Evolutionary conservation across 2,888 invertebrate genomes (phyloP), one percentile per base, ranked within the genome.

Genomic region (Nezara viridula): DNA sequence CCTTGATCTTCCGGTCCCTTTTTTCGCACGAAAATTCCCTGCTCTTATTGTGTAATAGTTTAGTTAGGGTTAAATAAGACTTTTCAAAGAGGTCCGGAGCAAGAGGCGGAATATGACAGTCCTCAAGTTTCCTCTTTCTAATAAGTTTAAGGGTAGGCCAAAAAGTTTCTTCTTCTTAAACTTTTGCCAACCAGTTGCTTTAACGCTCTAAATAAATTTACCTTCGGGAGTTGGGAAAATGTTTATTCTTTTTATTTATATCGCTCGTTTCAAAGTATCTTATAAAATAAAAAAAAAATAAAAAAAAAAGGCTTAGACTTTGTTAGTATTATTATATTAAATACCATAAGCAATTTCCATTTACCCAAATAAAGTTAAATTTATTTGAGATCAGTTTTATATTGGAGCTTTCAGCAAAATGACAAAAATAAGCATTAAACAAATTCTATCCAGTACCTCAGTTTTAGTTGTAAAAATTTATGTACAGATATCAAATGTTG

Each of bases 181-280:
- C 66, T 73, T 73, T 73, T 14, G 60, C 66, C 37, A 37, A 73
- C 66, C 66, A 73, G 66, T 73, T 73, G 66, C 66, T 73, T 37
- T 73, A 73, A 73, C 66, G 66, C 32, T 73, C 37, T 73, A 73
- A 73, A 73, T 73, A 73, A 73, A 73, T 73, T 73, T 73, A 37
- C 37, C 66, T 32, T 14, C 19, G 37, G 66, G 21, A 73, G 60
- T 60, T 60, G 27, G 27, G 66, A 73, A 73, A 73, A 73, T 73
- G 66, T 73, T 73, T 32, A 6, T 32, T 60, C n/a, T 37, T 73
- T 73, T 73, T 73, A 73, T 37, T 73, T 73, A 73, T 21, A 73
- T 37, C 16, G 55, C 88, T 37, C n/a, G 81, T 86, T 60, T 14
- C 3, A 60, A 60, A 60, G 27, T 60, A 27, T 16, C 12, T 27